Percentiles rank a stretch among this genome's conserved stretches.
These are phyloP conservation scores for Lamellibrachia columna DNA, from an alignment of 2,888 invertebrate genomes.

Conservation along the genomic window DNA sequence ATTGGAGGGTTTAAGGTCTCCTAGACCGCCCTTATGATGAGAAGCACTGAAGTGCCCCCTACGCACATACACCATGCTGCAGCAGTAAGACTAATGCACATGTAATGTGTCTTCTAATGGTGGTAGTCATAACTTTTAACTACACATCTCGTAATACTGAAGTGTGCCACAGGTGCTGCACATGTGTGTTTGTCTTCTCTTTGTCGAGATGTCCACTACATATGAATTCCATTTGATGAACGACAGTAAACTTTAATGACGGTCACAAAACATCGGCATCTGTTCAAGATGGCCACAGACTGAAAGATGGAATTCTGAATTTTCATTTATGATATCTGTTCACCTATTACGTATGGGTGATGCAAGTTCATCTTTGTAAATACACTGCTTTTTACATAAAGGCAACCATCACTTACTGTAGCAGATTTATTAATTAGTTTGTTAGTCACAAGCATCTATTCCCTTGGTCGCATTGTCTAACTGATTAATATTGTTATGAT, in stretches of 20 bases:
- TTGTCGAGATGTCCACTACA: neutral
- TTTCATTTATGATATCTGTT: neutral
- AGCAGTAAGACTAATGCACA: neutral
- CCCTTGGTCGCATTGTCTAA: neutral
- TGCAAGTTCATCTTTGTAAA: neutral
- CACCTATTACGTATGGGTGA: neutral
- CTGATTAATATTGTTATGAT: neutral
- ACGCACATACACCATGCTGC: neutral
- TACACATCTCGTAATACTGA: neutral
- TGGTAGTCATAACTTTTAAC: conserved; percentile 1
- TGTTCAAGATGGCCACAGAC: neutral
- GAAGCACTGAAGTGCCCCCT: neutral
- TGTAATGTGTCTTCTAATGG: neutral
- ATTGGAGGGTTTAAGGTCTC: neutral
- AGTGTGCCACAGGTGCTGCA: neutral
- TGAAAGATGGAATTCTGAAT: neutral
- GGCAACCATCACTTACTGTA: neutral
- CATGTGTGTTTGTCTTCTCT: neutral
- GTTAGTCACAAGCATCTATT: neutral
- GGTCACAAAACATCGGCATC: neutral
- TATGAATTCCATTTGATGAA: neutral
- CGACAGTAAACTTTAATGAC: neutral
- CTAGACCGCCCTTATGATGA: neutral
- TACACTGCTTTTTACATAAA: neutral
- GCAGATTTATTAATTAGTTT: neutral